Conservation (phyloP, 1,140 invertebrate species). For the Leptonema lineaticorne region DNA sequence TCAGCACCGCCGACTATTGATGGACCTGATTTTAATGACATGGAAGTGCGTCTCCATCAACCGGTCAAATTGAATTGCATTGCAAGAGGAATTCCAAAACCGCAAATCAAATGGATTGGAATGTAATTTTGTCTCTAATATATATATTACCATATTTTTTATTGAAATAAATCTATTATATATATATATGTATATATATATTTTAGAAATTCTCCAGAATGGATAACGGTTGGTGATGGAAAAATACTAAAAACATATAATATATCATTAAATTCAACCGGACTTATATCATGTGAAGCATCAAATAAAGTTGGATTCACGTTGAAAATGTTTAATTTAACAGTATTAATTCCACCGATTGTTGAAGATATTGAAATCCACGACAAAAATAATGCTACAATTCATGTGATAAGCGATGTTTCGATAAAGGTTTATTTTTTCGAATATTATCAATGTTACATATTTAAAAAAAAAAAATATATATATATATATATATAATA, state of each 20-base stretch:
- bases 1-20: conserved; percentile 32
- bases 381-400: too few relatives aligned
- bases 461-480: not conserved
- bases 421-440: not conserved
- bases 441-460: not conserved
- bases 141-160: conserved; percentile 29
- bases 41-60: conserved; percentile 21
- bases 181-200: not conserved
- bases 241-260: conserved; percentile 30
- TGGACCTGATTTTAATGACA: conserved; percentile 9
- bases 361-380: not conserved
- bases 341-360: conserved; percentile 41
- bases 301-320: conserved; percentile 45
- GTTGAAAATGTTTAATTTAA: conserved; percentile 45
- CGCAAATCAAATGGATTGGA: conserved; percentile 48
- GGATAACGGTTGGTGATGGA: conserved; percentile 29
- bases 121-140: conserved; percentile 43
- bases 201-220: conserved; percentile 34
- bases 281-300: conserved; percentile 45
- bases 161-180: too few relatives aligned
- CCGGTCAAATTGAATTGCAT: conserved; percentile 45
- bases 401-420: too few relatives aligned
- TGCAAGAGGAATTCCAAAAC: conserved; percentile 46
- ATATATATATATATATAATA: too few relatives aligned
- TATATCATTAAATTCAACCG: conserved; percentile 40